Percentiles rank a stretch among this genome's conserved stretches.
These are phyloP conservation scores for Stenchaetothrips biformis DNA, from an alignment of 2,888 invertebrate species.

Conservation along the genomic window DNA sequence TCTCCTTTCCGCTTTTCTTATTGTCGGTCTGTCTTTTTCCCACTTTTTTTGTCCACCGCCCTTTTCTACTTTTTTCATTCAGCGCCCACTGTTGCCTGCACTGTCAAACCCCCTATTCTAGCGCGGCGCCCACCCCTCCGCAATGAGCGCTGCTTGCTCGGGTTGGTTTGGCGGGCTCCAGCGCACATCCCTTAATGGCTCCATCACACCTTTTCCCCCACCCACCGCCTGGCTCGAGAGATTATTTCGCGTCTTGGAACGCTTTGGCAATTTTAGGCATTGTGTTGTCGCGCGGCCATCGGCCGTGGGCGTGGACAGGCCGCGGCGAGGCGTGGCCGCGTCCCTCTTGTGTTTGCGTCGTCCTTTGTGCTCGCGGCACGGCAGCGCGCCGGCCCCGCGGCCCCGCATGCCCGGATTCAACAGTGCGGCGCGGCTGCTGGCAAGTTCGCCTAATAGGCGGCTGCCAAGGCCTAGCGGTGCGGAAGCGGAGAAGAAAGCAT, in stretches of 20 bases:
- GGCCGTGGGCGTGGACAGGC: no score
- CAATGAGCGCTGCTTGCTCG: no score
- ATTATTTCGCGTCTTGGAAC: constrained; percentile 23
- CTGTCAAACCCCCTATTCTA: background rate
- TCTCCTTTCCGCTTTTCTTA: background rate
- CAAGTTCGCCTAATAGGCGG: no score
- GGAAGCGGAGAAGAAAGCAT: no score
- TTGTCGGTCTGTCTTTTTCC: background rate
- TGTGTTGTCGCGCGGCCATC: background rate
- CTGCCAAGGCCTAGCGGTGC: no score
- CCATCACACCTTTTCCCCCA: background rate
- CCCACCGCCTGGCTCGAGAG: background rate
- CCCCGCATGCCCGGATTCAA: no score
- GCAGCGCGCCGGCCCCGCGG: no score
- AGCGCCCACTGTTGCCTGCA: background rate
- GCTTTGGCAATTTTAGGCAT: constrained; percentile 9
- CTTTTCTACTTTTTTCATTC: background rate
- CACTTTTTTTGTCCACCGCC: no score
- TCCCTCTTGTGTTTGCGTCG: no score
- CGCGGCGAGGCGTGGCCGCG: background rate
- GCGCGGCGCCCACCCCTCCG: background rate
- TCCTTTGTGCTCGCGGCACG: no score
- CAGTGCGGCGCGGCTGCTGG: no score
- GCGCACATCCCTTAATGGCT: background rate
- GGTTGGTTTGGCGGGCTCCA: background rate